Evolutionary conservation across 2,888 invertebrate species (phyloP).

Genomic region (Tribolium freemani): DNA sequence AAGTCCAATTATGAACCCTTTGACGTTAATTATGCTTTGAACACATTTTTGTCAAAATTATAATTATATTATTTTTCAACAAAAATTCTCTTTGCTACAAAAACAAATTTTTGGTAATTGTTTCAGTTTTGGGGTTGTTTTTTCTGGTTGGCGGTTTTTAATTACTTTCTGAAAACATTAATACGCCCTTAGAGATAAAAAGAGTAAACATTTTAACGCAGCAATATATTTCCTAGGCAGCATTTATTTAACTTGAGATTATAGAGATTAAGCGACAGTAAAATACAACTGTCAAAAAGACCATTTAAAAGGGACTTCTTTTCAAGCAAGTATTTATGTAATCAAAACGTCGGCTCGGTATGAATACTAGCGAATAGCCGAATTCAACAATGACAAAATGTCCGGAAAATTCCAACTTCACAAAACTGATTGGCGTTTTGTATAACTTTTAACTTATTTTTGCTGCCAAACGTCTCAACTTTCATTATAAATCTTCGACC

Average conservation of each 20-base stretch:
- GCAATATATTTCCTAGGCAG: background rate
- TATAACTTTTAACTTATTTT: slow-evolving; percentile 44
- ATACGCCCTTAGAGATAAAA: background rate
- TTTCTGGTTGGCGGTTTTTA: background rate
- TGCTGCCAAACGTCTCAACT: slow-evolving; percentile 39
- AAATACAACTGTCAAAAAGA: background rate
- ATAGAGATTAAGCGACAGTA: background rate
- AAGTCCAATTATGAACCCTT: slow-evolving; percentile 10
- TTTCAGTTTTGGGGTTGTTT: background rate
- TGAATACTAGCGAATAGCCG: background rate
- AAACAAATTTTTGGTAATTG: too few relatives aligned
- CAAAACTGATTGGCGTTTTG: slow-evolving; percentile 39
- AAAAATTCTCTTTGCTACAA: background rate
- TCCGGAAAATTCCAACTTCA: slow-evolving; percentile 2
- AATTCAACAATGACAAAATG: slow-evolving; percentile 28
- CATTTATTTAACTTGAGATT: slow-evolving; percentile 4
- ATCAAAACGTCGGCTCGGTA: slow-evolving; percentile 28
- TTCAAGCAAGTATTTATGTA: slow-evolving; percentile 29
- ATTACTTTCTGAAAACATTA: background rate
- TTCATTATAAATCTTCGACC: slow-evolving; percentile 43
- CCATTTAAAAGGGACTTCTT: slow-evolving; percentile 16
- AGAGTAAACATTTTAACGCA: background rate
- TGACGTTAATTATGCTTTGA: background rate
- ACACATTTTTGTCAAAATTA: background rate
- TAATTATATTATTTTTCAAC: background rate